Evolutionary conservation across 1,140 invertebrate genomes (phyloP).

Genomic region (Brachionus sp.): DNA sequence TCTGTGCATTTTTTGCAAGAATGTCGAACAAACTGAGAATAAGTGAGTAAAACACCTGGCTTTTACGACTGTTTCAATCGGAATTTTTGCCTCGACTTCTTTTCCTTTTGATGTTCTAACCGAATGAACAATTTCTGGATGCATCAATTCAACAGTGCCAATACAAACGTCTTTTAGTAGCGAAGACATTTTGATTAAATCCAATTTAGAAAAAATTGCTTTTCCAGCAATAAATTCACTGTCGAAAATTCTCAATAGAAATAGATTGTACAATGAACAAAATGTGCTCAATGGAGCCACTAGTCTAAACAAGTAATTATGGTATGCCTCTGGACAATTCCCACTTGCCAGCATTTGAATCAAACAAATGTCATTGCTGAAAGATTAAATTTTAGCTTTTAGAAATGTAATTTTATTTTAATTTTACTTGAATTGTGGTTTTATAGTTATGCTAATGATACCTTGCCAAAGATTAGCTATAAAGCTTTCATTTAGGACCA

Average conservation of each 20-base stretch:
- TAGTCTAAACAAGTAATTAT: constrained; percentile 12
- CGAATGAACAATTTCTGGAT: background rate
- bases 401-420: background rate
- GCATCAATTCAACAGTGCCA: constrained; percentile 26
- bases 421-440: background rate
- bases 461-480: background rate
- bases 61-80: background rate
- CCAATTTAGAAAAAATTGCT: constrained; percentile 19
- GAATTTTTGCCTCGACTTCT: background rate
- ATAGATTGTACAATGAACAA: constrained; percentile 42
- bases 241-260: constrained; percentile 23
- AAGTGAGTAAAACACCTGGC: constrained; percentile 21
- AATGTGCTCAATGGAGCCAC: constrained; percentile 16
- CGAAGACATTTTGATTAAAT: background rate
- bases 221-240: constrained; percentile 35
- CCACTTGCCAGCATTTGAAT: background rate
- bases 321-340: background rate
- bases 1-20: constrained; percentile 28
- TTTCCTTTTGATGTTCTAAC: background rate
- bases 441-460: background rate
- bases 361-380: background rate
- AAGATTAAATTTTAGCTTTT: background rate
- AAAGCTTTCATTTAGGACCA: constrained; percentile 6
- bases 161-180: constrained; percentile 22
- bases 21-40: background rate